Evolutionary conservation across 1,140 invertebrate genomes (phyloP), one percentile per base, ranked within the genome.

Genomic region (Mactra quadrangularis): DNA sequence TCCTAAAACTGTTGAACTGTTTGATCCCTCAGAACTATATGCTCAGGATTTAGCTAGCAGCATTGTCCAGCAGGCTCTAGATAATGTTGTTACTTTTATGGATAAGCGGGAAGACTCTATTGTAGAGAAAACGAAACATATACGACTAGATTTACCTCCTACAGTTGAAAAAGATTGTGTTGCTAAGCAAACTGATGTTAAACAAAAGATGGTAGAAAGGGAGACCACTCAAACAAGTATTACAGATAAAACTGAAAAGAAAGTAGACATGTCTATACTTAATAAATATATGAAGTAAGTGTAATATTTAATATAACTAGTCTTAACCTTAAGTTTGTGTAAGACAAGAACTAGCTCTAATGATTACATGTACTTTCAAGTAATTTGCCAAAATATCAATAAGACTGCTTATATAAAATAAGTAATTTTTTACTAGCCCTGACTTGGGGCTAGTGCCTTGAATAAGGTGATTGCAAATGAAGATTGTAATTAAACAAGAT

Each of bases 41-140:
- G 84, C 84, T 7, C 78, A 85, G n/a, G 68, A 85, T 33, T 53
- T 85, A 31, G 84, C 84, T n/a, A 82, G 78, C 35, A 78, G 35
- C 25, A 78, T 85, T 15, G 35, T 85, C 45, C 78, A 85, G 33
- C 55, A 76, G 33, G 84, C 84, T 50, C 41, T 85, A 33, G 72
- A 52, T 17, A 52, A 82, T 55, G 79, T 85, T 22, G 74, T 47
- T 47, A 29, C 33, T 29, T 47, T 55, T 31, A 64, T 84, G 68
- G 72, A 66, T 38, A 66, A 76, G 19, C 57, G 35, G 53, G 82
- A 84, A 33, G 68, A 72, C 29, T 68, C 66, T 15, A 85, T 76
- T 25, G 45, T 50, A 31, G 50, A 68, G 41, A 41, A 64, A 45
- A 74, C 45, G 4, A 60, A 52, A 29, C 22, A 62, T 19, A 64